Evolutionary conservation across 1,140 invertebrate species (phyloP), one percentile per base, ranked within the genome.

Genomic region (Dinoponera quadriceps): DNA sequence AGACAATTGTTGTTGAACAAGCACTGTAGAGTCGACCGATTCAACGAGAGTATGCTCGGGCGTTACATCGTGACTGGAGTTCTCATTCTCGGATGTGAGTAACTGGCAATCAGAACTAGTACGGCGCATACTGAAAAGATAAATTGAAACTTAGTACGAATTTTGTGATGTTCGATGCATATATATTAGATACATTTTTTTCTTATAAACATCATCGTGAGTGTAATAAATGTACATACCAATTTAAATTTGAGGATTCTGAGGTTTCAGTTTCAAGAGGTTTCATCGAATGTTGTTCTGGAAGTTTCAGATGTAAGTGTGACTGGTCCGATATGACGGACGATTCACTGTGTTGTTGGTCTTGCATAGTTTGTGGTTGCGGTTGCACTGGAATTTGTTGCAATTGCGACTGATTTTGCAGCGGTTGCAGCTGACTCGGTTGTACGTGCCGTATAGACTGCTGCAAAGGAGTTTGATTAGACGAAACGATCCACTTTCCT

Each of bases 31-130:
- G 81, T 94, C 94, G 0, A 85, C 85, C 0, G 92, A 91, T 68
- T 94, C 94, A 5, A 94, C 88, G 0, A 94, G 83, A 0, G 93
- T 94, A 63, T 94, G 93, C 38, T 94, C 94, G 11, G 94, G 93
- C 13, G 94, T 94, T 25, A 93, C 90, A 44, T 94, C 94, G 33
- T 94, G 91, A 85, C 94, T 94, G 3, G 93, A 94, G 54, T 88
- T 92, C 57, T 94, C 94, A 51, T 91, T 91, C 71, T 94, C 94
- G 3, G 92, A 93, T 14, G 88, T 91, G 7, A 93, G n/a, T 4
- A 94, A 84, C 68, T 94, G 93, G 60, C 88, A 92, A 60, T 94
- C 94, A 0, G 92, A 91, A 72, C 91, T 93, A 1, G 91, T 91
- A 65, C 93, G 90, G 57, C 91, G 92, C 74, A 82, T 71, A 13